Percentiles rank a stretch among this genome's conserved stretches.
Evolutionary conservation across 1,140 invertebrate genomes (phyloP).

Genomic region (Drosophila auraria): DNA sequence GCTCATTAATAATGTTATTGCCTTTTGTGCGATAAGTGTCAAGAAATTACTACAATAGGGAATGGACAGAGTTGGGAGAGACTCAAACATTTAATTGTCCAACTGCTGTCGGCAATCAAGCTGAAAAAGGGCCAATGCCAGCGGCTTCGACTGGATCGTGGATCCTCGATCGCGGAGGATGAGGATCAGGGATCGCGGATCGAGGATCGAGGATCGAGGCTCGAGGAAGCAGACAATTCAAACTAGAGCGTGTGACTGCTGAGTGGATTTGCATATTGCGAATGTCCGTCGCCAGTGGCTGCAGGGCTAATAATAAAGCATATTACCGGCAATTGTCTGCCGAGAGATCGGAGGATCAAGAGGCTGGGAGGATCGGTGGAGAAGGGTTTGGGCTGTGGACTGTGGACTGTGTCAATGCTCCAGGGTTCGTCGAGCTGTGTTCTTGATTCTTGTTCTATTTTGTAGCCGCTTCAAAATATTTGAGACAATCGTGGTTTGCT

Average conservation of each 20-base stretch:
- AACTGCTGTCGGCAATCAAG: slow-evolving; percentile 77
- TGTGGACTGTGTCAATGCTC: slow-evolving; percentile 51
- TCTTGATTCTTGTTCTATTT: slow-evolving; percentile 74
- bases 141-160: slow-evolving; percentile 16
- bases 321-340: slow-evolving; percentile 78
- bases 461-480: slow-evolving; percentile 79
- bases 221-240: slow-evolving; percentile 75
- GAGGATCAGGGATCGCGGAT: slow-evolving; percentile 7
- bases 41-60: slow-evolving; percentile 80
- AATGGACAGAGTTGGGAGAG: slow-evolving; percentile 49
- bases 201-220: slow-evolving; percentile 4
- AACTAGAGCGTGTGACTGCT: slow-evolving; percentile 83
- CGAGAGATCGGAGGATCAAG: slow-evolving; percentile 24
- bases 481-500: slow-evolving; percentile 83
- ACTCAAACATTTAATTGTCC: slow-evolving; percentile 81
- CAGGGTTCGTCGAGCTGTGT: slow-evolving; percentile 43
- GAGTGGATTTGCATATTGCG: slow-evolving; percentile 79
- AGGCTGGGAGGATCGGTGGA: slow-evolving; percentile 9
- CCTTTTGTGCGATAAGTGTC: slow-evolving; percentile 84
- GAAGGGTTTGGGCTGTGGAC: slow-evolving; percentile 24
- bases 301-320: slow-evolving; percentile 82
- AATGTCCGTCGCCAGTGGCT: slow-evolving; percentile 57
- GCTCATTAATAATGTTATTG: slow-evolving; percentile 84
- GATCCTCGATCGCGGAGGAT: slow-evolving; percentile 40
- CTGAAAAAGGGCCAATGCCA: slow-evolving; percentile 60